Base-by-base conservation (phyloP, 2,888 invertebrate genomes). In the Urechis unicinctus region DNA sequence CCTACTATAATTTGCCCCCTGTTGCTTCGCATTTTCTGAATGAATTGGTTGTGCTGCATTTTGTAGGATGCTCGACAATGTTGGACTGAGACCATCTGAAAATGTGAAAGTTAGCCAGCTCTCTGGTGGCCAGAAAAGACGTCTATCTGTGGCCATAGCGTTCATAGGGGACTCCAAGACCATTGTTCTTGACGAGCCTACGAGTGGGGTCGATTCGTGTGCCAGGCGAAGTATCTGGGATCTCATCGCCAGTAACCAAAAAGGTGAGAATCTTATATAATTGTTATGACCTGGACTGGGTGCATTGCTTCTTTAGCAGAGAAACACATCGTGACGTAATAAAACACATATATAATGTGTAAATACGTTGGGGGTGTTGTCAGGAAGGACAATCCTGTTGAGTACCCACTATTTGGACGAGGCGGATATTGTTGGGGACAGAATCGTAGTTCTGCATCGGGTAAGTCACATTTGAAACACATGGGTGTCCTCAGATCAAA, bases 401-500 rank as follows among this genome's bases (percentile, higher is more conserved):
- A 76, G 78, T 0, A 80, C 79, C 5, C 80, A 80, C 56, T 77
- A 79, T 60, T 63, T 80, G 62, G 79, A 80, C 57, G 80, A 80
- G 64, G 80, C 80, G 13, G 79, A 80, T 57, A 69, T 76, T 24
- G 64, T 80, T 13, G 72, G 76, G 53, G 79, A 80, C 62, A 59
- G 72, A 44, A 72, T 79, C 22, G 75, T 76, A 25, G 68, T 80
- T 25, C 62, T 76, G 58, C 69, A 72, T 54, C 65, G 68, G 55
- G 75, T 50, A 41, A 28, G 42, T 17, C 17, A 9, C 9, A 36
- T 36, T 17, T n/a, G n/a, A n/a, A n/a, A n/a, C n/a, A n/a, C n/a
- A n/a, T n/a, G n/a, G n/a, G n/a, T n/a, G n/a, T n/a, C n/a, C n/a
- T n/a, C n/a, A n/a, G n/a, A n/a, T n/a, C n/a, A n/a, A n/a, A n/a